Conservation (phyloP, 2,888 invertebrate species). For the Thymelicus sylvestris region DNA sequence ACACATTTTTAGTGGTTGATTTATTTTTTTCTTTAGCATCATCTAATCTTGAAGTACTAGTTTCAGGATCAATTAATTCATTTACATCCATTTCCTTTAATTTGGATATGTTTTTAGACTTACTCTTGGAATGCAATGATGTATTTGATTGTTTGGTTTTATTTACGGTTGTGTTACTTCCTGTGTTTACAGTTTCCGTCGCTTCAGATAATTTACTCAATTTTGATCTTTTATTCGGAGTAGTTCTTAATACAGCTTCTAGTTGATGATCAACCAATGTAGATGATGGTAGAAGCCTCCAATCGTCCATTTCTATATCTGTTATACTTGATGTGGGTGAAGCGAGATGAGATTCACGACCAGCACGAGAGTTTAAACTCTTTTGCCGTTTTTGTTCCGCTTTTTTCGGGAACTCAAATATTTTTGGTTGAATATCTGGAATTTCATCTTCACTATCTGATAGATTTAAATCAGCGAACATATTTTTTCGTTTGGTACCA, state of each 20-base stretch:
- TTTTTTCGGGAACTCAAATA: slow-evolving; percentile 61
- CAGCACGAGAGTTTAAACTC: slow-evolving; percentile 47
- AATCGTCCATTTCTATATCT: slow-evolving; percentile 73
- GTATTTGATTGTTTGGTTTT: slow-evolving; percentile 51
- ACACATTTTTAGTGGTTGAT: slow-evolving; percentile 19
- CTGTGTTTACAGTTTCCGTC: slow-evolving; percentile 49
- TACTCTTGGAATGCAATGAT: slow-evolving; percentile 48
- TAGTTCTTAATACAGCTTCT: slow-evolving; percentile 54
- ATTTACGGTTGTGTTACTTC: slow-evolving; percentile 41
- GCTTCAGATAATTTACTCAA: slow-evolving; percentile 57
- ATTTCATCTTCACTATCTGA: slow-evolving; percentile 73
- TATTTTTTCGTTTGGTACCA: slow-evolving; percentile 65
- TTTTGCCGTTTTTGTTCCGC: slow-evolving; percentile 45
- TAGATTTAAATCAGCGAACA: slow-evolving; percentile 67
- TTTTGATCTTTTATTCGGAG: slow-evolving; percentile 55
- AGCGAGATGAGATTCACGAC: slow-evolving; percentile 44
- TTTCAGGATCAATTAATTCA: slow-evolving; percentile 8
- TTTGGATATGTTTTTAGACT: slow-evolving; percentile 44
- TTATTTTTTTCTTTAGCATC: not conserved
- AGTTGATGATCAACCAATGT: slow-evolving; percentile 72
- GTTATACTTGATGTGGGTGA: slow-evolving; percentile 63
- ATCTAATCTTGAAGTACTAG: not conserved
- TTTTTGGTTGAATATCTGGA: slow-evolving; percentile 64
- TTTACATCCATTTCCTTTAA: slow-evolving; percentile 7
- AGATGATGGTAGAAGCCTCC: slow-evolving; percentile 73